Evolutionary conservation across 2,888 invertebrate species (phyloP).

Genomic region (Lasius fuliginosus): DNA sequence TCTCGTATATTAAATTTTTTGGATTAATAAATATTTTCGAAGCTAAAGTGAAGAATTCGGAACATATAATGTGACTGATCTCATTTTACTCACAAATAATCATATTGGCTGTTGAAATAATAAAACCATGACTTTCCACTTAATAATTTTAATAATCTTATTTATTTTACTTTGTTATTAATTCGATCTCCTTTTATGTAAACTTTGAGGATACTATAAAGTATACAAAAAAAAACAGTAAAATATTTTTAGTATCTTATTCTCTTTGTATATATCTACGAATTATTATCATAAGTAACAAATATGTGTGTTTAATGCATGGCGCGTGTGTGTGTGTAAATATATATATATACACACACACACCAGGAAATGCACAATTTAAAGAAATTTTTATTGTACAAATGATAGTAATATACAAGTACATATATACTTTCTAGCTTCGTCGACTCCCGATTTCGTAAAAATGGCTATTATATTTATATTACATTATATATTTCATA

Average conservation of each 20-base stretch:
- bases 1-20: background rate
- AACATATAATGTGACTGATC: conserved; percentile 24
- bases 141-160: conserved; percentile 25
- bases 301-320: background rate
- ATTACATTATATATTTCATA: conserved; percentile 65
- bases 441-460: conserved; percentile 67
- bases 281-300: conserved; percentile 27
- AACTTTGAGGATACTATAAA: conserved; percentile 29
- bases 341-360: background rate
- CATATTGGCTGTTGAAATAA: conserved; percentile 32
- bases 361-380: conserved; percentile 63
- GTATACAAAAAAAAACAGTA: conserved; percentile 24
- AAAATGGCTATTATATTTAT: conserved; percentile 71
- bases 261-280: background rate
- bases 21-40: conserved; percentile 2
- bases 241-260: background rate
- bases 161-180: conserved; percentile 32
- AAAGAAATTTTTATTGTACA: conserved; percentile 79
- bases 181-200: conserved; percentile 11
- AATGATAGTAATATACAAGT: conserved; percentile 77
- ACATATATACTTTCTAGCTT: conserved; percentile 70
- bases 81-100: background rate
- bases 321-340: background rate
- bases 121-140: conserved; percentile 36
- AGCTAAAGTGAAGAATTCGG: background rate